phyloP scores from a whole-genome alignment of 2,888 invertebrate genomes.

The Acanthosepion pharaonis region DNA sequence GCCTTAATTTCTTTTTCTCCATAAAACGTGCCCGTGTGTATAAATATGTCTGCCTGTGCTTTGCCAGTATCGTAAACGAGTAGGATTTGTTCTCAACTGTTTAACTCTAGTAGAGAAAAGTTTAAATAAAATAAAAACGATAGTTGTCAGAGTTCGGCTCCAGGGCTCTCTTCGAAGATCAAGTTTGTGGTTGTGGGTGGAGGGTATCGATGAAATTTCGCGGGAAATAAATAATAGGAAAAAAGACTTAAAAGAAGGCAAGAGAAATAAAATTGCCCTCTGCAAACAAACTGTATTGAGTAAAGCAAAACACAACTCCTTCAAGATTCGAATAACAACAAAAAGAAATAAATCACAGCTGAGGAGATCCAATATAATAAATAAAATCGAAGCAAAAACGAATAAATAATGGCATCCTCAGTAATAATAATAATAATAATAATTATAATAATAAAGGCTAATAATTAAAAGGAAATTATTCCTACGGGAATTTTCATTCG shows the following conservation, averaged over 20 bases:
- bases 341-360: neutral
- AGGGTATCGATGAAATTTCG: neutral
- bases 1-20: too few relatives aligned
- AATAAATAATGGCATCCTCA: neutral
- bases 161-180: neutral
- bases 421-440: neutral
- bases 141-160: neutral
- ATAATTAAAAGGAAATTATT: neutral
- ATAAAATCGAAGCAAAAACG: neutral
- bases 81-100: neutral
- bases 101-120: neutral
- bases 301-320: neutral
- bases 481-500: neutral
- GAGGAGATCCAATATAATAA: neutral
- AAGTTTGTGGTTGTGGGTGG: neutral
- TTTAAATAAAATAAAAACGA: neutral
- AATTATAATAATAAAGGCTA: neutral
- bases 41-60: too few relatives aligned
- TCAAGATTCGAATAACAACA: neutral
- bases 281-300: slow-evolving; percentile 33
- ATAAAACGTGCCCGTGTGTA: too few relatives aligned
- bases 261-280: slow-evolving; percentile 1
- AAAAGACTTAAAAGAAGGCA: neutral
- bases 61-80: neutral
- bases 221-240: neutral